phyloP scores from a whole-genome alignment of 2,113 vertebrate species.

The Brachyhypopomus gauderio region DNA sequence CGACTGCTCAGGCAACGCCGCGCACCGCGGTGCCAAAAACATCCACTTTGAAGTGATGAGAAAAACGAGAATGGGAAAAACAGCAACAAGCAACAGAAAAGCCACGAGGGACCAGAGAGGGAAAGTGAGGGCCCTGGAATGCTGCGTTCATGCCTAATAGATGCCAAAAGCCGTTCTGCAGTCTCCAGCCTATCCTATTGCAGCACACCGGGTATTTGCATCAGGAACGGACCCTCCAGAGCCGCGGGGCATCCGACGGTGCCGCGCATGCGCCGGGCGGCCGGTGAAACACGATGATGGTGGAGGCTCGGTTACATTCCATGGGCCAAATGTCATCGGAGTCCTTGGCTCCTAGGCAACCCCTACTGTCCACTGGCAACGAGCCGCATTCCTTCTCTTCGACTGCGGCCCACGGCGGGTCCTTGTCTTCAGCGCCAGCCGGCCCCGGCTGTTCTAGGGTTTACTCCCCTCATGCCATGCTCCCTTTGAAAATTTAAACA shows the following conservation, averaged over 20 bases:
- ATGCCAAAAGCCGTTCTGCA: conserved; percentile 8
- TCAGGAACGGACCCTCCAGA: neutral
- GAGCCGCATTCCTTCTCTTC: conserved; percentile 30
- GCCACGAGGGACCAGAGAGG: neutral
- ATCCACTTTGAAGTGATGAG: conserved; percentile 24
- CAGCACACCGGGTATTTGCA: neutral
- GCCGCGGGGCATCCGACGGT: neutral
- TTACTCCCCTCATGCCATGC: neutral
- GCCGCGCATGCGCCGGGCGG: neutral
- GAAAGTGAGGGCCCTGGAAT: neutral
- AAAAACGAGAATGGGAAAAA: conserved; percentile 32
- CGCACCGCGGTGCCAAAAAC: neutral
- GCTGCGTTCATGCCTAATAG: neutral
- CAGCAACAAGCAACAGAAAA: neutral
- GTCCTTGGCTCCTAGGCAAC: conserved; percentile 1
- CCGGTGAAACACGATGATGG: conserved; percentile 16
- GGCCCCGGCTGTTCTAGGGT: too few relatives aligned
- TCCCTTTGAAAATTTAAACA: neutral
- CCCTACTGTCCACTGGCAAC: neutral
- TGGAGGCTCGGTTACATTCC: conserved; percentile 29
- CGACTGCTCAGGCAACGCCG: neutral
- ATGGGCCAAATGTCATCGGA: conserved; percentile 25
- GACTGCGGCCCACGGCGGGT: conserved; percentile 8
- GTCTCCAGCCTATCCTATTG: conserved; percentile 20
- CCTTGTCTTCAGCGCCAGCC: too few relatives aligned